Base-by-base conservation (phyloP, 2,888 invertebrate species). In the Sminthurides aquaticus region DNA sequence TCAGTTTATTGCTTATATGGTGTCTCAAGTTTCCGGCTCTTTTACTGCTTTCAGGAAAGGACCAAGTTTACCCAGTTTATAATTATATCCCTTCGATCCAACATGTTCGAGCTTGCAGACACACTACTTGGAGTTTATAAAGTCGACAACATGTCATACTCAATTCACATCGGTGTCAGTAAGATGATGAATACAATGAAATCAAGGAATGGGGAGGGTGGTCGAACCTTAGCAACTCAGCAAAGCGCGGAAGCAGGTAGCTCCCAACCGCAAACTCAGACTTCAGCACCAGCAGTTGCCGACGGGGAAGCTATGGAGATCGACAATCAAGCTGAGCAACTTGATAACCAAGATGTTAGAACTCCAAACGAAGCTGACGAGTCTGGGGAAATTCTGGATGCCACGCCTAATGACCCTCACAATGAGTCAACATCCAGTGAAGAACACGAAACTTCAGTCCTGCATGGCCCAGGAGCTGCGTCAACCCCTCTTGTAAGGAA, bases 61-160 rank as follows among this genome's bases (percentile, higher is more conserved):
- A 96, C 97, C 0, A 91, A 89, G 78, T 96, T 98, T 79, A 96
- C 98, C 0, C 99, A 99, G 78, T 99, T 99, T 77, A 92, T 99
- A 69, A 93, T 99, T 71, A 97, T 99, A 69, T 97, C 98, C 0
- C 83, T 98, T 48, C 84, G 98, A 0, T 90, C 93, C 70, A 94
- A 98, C 78, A 99, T 99, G 98, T 99, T 97, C 78, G 97, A 99
- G 77, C 81, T 95, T 20, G 90, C 91, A 1, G 91, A 97, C 77
- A 85, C 89, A 65, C 82, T 98, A 5, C 87, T 98, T 18, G 99
- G 98, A 1, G 97, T 99, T 73, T 99, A 91, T 80, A 99, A 99
- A 81, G 90, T 90, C 0, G 84, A 86, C 72, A 91, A 97, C 78
- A 73, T 75, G 73, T 73, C 73, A 1, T 75, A 73, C 57, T 73